Conservation (phyloP, 1,140 invertebrate genomes). For the Lucilia cuprina region DNA sequence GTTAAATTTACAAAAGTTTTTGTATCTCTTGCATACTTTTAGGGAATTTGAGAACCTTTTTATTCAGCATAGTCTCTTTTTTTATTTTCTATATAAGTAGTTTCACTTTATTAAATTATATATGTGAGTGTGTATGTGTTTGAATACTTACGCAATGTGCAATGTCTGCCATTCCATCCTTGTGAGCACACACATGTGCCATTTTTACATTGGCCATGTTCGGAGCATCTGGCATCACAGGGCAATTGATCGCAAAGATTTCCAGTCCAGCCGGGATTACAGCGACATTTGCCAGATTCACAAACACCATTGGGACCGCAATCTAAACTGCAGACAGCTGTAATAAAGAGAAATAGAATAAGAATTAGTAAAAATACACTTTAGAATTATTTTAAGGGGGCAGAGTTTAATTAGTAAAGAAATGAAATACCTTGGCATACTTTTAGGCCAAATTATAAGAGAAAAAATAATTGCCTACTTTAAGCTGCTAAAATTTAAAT, state of each 20-base stretch:
- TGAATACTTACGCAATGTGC: conserved; percentile 86
- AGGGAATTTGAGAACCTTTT: neutral
- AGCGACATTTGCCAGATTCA: conserved; percentile 87
- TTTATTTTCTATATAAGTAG: too few species aligned
- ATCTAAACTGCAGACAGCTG: conserved; percentile 88
- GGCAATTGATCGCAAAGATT: conserved; percentile 87
- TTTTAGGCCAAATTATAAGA: neutral
- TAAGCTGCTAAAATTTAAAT: neutral
- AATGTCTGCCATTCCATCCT: conserved; percentile 97
- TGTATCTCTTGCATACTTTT: neutral
- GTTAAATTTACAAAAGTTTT: neutral
- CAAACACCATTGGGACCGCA: conserved; percentile 91
- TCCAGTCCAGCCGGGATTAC: conserved; percentile 90
- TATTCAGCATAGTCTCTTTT: neutral
- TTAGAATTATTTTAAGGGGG: neutral
- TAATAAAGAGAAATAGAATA: conserved; percentile 43
- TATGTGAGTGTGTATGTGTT: neutral
- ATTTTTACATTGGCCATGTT: conserved; percentile 95
- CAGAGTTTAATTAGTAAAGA: neutral
- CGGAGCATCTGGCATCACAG: conserved; percentile 89
- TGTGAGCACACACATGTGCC: conserved; percentile 95
- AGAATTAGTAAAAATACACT: conserved; percentile 15
- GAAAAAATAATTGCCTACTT: neutral
- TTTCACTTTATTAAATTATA: too few species aligned
- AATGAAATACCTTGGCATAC: neutral